phyloP scores from a whole-genome alignment of 2,113 vertebrate species.

The Xenopus borealis region DNA sequence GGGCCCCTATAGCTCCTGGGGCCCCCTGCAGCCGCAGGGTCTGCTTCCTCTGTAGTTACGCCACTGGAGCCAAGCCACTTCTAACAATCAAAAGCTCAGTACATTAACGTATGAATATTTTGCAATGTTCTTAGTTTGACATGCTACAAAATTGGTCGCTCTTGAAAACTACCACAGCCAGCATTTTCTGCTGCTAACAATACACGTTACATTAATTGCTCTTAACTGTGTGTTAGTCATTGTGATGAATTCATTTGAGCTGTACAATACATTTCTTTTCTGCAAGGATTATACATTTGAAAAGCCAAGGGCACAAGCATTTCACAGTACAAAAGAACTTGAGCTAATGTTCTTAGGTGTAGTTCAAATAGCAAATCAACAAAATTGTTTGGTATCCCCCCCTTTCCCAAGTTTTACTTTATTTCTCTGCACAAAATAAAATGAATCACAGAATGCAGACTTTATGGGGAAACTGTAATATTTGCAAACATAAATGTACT shows the following conservation, averaged over 20 bases:
- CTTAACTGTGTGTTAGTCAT: neutral
- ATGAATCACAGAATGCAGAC: neutral
- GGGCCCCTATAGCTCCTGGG: too few species aligned
- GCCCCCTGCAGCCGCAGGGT: too few species aligned
- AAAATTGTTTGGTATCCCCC: neutral
- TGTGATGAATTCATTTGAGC: conserved; percentile 18
- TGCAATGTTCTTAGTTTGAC: neutral
- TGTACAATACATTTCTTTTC: conserved; percentile 21
- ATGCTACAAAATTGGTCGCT: conserved; percentile 2
- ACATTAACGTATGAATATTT: neutral
- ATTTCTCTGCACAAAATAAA: neutral
- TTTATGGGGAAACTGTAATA: neutral
- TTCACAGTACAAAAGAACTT: neutral
- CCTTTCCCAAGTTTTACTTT: neutral
- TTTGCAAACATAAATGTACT: neutral
- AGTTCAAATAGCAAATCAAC: neutral
- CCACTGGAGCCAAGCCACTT: too few species aligned
- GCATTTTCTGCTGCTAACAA: conserved; percentile 10
- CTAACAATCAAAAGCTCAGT: neutral
- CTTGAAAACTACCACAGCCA: neutral
- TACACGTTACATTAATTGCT: conserved; percentile 12
- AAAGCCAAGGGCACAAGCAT: conserved; percentile 27
- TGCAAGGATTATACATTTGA: conserved; percentile 3
- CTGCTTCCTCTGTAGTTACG: too few species aligned
- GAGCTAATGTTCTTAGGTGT: conserved; percentile 8